Conservation (phyloP, 2,888 invertebrate genomes). For the Ernsta delagoae region DNA sequence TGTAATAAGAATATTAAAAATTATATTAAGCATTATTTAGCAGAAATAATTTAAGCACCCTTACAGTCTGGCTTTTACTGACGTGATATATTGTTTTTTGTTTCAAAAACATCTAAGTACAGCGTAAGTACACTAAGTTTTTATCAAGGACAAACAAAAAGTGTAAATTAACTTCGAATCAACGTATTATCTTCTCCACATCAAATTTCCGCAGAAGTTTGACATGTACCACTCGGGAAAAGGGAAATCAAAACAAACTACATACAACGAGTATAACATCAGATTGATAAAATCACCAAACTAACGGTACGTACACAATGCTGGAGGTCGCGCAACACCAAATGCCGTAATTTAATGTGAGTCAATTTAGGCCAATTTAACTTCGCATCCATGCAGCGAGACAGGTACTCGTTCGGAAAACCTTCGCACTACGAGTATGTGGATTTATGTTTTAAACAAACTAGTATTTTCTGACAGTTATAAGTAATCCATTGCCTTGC, state of each 20-base stretch:
- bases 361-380: conserved; percentile 77
- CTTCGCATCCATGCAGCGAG: conserved; percentile 64
- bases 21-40: too few species aligned
- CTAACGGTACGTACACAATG: conserved; percentile 47
- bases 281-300: conserved; percentile 42
- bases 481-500: too few species aligned
- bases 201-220: conserved; percentile 1
- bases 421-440: neutral
- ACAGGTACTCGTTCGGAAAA: conserved; percentile 42
- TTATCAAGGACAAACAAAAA: too few species aligned
- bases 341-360: conserved; percentile 71
- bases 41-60: too few species aligned
- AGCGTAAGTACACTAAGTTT: too few species aligned
- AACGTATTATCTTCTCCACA: neutral
- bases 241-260: neutral
- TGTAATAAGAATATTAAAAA: too few species aligned
- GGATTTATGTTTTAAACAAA: neutral
- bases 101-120: too few species aligned
- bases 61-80: too few species aligned
- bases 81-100: too few species aligned
- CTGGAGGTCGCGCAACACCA: conserved; percentile 69
- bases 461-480: too few species aligned
- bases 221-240: neutral
- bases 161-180: neutral
- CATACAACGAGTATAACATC: neutral